Base-by-base conservation (phyloP, 2,113 vertebrate genomes). In the Calidris pygmaea region DNA sequence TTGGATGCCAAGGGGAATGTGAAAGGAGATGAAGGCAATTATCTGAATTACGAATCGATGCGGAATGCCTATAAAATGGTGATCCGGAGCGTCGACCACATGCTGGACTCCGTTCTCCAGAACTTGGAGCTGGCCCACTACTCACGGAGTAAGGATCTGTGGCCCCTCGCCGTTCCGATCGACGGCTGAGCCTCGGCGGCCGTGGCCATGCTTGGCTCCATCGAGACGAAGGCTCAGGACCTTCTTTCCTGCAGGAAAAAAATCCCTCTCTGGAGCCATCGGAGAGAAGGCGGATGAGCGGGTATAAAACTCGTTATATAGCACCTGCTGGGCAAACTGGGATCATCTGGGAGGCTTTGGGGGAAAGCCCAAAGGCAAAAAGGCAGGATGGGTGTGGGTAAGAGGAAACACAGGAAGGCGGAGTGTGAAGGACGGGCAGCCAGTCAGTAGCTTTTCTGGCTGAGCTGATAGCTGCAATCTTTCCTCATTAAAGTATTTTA, bases 1-100 rank as follows among this genome's bases (percentile, higher is more conserved):
- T 8, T 24, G 0, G 2, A 29, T 0, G 1, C n/a, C 6, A 8
- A 10, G 1, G 4, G 0, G 23, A 8, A 29, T 1, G 1, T 4
- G 0, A 12, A 12, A 30, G 34, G 17, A 9, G 0, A 0, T 1
- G 13, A 48, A 10, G 6, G 10, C 2, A 3, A 9, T 21, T 4
- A 30, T 18, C 8, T 16, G 3, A 14, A 19, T 29, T 11, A 10
- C 0, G 8, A 30, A 7, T 41, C 15, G 1, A 32, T 82, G 34
- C 30, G 3, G 0, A 5, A 37, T 1, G 32, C 19, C 0, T 87
- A 41, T 6, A 41, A 14, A 17, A 8, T 27, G 0, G 53, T 63
- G 32, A 8, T 87, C 30, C 5, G 1, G n/a, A 27, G 39, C 0
- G 58, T 84, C 0, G 10, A 39, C 12, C 21, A 21, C 2, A 6